Conservation (phyloP, 2,113 vertebrate genomes). For the Cavia porcellus region DNA sequence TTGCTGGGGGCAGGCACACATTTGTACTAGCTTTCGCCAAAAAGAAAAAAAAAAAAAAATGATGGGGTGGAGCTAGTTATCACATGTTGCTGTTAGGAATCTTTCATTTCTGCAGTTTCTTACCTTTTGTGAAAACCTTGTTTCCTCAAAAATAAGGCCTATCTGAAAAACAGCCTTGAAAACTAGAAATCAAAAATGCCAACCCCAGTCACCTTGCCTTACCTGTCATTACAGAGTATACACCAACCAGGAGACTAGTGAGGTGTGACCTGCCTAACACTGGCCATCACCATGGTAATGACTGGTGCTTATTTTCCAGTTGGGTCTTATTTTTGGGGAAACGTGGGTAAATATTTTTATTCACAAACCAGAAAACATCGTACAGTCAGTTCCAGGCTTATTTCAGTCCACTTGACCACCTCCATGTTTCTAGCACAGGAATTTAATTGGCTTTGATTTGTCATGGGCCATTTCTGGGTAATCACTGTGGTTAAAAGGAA, state of each 20-base stretch:
- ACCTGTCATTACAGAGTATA: neutral
- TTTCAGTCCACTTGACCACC: neutral
- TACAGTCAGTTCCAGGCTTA: neutral
- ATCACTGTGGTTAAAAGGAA: neutral
- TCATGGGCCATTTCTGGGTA: neutral
- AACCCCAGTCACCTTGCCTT: neutral
- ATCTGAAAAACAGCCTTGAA: neutral
- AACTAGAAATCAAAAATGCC: neutral
- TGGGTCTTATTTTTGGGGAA: neutral
- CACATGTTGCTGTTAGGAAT: neutral
- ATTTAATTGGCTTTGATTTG: conserved; percentile 18
- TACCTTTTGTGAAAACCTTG: neutral
- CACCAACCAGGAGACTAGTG: neutral
- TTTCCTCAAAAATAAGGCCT: neutral
- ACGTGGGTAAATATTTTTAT: neutral
- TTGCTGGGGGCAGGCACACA: neutral
- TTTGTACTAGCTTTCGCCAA: neutral
- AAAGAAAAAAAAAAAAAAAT: conserved; percentile 27
- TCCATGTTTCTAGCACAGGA: conserved; percentile 14
- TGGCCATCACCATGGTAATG: neutral
- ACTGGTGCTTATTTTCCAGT: neutral
- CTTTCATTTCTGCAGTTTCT: neutral
- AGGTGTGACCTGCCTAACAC: neutral
- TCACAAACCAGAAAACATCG: neutral
- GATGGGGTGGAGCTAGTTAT: neutral